These are phyloP conservation scores for Saturnia pavonia DNA, from an alignment of 2,888 invertebrate genomes.

Conservation along the genomic window DNA sequence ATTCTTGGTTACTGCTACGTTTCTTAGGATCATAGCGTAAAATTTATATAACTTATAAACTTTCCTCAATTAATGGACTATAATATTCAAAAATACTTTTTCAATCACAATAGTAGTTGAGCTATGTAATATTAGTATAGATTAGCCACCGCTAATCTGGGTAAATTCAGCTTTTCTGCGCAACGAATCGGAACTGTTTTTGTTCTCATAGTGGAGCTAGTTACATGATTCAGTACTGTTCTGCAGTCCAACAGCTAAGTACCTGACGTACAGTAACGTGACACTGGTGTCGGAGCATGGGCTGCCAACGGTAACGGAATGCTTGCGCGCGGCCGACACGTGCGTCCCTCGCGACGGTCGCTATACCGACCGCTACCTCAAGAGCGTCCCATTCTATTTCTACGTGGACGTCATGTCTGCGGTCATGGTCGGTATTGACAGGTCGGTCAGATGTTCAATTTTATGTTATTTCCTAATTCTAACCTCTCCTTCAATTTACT, in stretches of 20 bases:
- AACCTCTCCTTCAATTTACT: neutral
- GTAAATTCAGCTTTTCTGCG: too few species aligned
- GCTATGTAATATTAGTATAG: too few species aligned
- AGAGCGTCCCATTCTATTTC: conserved; percentile 81
- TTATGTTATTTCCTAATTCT: neutral
- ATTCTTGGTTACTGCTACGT: too few species aligned
- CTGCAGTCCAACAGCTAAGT: conserved; percentile 62
- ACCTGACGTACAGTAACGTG: conserved; percentile 85
- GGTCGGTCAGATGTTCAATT: conserved; percentile 53
- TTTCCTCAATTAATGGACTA: too few species aligned
- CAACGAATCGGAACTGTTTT: too few species aligned
- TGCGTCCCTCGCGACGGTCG: conserved; percentile 80
- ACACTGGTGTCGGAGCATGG: conserved; percentile 87
- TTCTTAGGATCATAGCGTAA: too few species aligned
- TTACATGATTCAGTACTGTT: neutral
- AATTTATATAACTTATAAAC: too few species aligned
- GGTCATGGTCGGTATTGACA: conserved; percentile 80
- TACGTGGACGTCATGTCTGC: conserved; percentile 86
- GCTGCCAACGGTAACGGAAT: conserved; percentile 70
- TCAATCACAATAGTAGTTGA: too few species aligned
- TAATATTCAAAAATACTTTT: too few species aligned
- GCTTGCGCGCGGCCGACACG: conserved; percentile 61
- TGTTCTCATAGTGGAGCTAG: neutral
- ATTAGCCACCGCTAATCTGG: too few species aligned
- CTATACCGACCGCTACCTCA: conserved; percentile 78